Percentiles rank a stretch among this genome's conserved stretches.
These are phyloP conservation scores for Acanthochromis polyacanthus DNA, from an alignment of 2,113 vertebrate species.

Conservation along the genomic window DNA sequence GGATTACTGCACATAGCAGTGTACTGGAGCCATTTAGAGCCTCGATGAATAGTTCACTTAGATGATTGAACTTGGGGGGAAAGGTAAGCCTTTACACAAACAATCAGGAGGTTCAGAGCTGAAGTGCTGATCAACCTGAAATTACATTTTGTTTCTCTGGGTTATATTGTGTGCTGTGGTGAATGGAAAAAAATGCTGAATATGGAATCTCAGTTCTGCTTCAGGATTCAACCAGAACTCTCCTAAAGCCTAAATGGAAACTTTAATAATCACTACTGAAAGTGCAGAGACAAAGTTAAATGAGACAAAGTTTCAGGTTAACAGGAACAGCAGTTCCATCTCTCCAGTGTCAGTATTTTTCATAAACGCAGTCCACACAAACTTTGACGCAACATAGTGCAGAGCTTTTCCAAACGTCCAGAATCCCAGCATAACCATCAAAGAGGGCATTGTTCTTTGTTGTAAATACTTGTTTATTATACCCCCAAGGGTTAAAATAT, in stretches of 20 bases:
- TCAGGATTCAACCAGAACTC: constrained; percentile 21
- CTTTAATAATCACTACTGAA: constrained; percentile 11
- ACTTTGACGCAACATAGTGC: not conserved
- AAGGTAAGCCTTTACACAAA: constrained; percentile 12
- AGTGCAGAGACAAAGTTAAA: not conserved
- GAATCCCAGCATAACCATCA: not conserved
- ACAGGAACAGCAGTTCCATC: not conserved
- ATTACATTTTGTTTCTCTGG: not conserved
- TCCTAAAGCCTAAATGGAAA: constrained; percentile 14
- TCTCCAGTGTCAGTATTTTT: not conserved
- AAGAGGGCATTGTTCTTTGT: constrained; percentile 37
- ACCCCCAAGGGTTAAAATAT: not conserved
- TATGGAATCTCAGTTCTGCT: constrained; percentile 72
- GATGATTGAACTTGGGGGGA: not conserved
- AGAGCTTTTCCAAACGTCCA: not conserved
- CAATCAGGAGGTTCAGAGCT: constrained; percentile 1
- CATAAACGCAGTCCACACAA: not conserved
- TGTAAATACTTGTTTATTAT: not conserved
- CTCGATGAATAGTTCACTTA: constrained; percentile 34
- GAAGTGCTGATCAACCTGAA: constrained; percentile 34
- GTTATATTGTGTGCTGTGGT: constrained; percentile 7
- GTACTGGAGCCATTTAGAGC: constrained; percentile 30
- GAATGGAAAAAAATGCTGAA: constrained; percentile 63
- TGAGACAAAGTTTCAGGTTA: not conserved
- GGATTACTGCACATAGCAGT: constrained; percentile 18